Evolutionary conservation across 2,888 invertebrate genomes (phyloP).

Genomic region (Cephus nigrinus): DNA sequence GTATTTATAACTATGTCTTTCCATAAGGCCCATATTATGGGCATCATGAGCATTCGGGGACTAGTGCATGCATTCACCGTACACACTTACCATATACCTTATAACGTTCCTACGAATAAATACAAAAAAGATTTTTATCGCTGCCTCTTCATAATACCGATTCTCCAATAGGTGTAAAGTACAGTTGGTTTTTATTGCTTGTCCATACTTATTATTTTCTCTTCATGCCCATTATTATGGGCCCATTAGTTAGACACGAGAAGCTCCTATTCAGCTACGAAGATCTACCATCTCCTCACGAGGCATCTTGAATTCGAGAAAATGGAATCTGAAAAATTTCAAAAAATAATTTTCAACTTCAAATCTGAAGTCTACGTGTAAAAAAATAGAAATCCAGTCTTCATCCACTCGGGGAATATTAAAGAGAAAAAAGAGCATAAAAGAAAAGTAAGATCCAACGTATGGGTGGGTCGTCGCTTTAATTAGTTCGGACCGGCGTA

Average conservation of each 20-base stretch:
- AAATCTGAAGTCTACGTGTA: not conserved
- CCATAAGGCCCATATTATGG: too few relatives aligned
- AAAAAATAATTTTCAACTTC: not conserved
- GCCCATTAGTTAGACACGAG: conserved; percentile 46
- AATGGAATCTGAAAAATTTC: conserved; percentile 48
- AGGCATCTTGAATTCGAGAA: conserved; percentile 23
- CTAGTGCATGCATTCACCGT: too few relatives aligned
- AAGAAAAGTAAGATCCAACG: conserved; percentile 13
- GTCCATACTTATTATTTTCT: conserved; percentile 17
- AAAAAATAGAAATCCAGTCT: not conserved
- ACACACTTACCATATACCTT: too few relatives aligned
- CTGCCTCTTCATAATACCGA: too few relatives aligned
- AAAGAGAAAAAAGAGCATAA: conserved; percentile 22
- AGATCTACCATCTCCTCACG: too few relatives aligned
- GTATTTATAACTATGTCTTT: too few relatives aligned
- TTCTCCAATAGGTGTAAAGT: conserved; percentile 3
- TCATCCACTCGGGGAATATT: not conserved
- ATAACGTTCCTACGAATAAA: too few relatives aligned
- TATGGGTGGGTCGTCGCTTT: conserved; percentile 45
- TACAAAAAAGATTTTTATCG: too few relatives aligned
- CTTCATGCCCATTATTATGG: conserved; percentile 40
- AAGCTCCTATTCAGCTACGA: not conserved
- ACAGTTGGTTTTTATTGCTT: not conserved
- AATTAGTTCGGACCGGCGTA: conserved; percentile 63
- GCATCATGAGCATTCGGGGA: too few relatives aligned